phyloP scores from a whole-genome alignment of 2,797 vertebrate species.

The Oophaga sylvatica region DNA sequence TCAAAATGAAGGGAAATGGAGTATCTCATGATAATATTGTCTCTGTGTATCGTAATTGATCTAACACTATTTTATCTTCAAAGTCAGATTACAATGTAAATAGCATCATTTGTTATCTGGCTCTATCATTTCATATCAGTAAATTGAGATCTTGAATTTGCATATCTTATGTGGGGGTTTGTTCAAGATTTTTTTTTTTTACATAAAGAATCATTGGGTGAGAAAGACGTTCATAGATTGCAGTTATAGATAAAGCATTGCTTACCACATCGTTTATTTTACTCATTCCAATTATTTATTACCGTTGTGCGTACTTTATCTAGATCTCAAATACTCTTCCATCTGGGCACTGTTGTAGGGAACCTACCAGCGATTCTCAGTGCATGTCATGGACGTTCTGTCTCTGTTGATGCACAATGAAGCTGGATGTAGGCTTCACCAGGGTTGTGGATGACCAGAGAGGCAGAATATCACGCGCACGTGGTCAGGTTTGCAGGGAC shows the following conservation, averaged over 20 bases:
- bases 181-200: not conserved
- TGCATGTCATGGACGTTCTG: no score
- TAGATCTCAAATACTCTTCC: not conserved
- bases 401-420: no score
- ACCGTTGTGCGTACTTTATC: not conserved
- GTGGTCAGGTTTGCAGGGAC: no score
- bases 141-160: conserved; percentile 31
- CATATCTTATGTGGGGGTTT: not conserved
- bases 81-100: conserved; percentile 17
- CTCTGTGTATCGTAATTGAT: not conserved
- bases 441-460: no score
- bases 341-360: not conserved
- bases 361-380: no score
- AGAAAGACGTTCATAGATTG: not conserved
- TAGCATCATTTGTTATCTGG: not conserved
- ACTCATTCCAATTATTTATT: not conserved
- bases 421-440: no score
- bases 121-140: conserved; percentile 11
- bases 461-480: no score
- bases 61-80: conserved; percentile 7
- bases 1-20: conserved; percentile 5
- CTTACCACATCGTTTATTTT: not conserved
- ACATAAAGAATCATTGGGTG: not conserved
- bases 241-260: not conserved
- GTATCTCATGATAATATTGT: not conserved